Percentiles rank a stretch among this genome's conserved stretches.
Conservation (phyloP, 2,797 vertebrate species). For the Trichosurus vulpecula region DNA sequence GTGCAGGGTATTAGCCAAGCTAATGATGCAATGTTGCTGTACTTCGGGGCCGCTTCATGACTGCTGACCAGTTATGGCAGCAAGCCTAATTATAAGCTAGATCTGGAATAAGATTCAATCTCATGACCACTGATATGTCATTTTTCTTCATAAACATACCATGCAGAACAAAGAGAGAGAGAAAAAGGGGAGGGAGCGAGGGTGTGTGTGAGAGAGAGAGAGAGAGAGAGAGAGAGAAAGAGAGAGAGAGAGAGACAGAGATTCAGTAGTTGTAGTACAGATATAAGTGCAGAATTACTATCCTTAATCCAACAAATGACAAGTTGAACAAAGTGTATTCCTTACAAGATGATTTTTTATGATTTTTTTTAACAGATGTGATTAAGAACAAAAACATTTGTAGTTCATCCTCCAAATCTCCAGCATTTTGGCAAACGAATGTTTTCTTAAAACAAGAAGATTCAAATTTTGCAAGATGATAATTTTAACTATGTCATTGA, state of each 20-base stretch:
- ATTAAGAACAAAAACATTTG: constrained; percentile 70
- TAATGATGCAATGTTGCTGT: constrained; percentile 33
- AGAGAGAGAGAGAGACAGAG: constrained; percentile 27
- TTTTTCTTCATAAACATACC: constrained; percentile 50
- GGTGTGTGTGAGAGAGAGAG: too few relatives aligned
- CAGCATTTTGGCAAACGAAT: constrained; percentile 71
- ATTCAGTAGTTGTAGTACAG: constrained; percentile 66
- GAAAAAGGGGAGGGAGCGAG: too few relatives aligned
- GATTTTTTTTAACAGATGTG: constrained; percentile 64
- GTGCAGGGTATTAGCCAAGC: neutral
- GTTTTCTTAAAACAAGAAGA: constrained; percentile 68
- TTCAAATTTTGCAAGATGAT: constrained; percentile 52
- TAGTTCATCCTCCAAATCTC: constrained; percentile 55
- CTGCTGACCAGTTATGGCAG: constrained; percentile 23
- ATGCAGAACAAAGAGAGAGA: constrained; percentile 1
- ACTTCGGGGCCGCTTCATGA: constrained; percentile 24
- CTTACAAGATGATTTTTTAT: constrained; percentile 64
- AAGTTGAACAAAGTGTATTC: constrained; percentile 67
- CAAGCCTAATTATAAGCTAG: constrained; percentile 36
- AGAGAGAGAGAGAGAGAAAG: neutral
- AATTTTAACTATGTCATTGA: neutral
- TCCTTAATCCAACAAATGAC: constrained; percentile 71
- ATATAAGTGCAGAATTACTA: constrained; percentile 65
- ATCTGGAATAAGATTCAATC: constrained; percentile 45
- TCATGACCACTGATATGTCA: constrained; percentile 23